These are phyloP conservation scores for Alouatta palliata DNA, from an alignment of 2,113 vertebrate species.

Conservation along the genomic window DNA sequence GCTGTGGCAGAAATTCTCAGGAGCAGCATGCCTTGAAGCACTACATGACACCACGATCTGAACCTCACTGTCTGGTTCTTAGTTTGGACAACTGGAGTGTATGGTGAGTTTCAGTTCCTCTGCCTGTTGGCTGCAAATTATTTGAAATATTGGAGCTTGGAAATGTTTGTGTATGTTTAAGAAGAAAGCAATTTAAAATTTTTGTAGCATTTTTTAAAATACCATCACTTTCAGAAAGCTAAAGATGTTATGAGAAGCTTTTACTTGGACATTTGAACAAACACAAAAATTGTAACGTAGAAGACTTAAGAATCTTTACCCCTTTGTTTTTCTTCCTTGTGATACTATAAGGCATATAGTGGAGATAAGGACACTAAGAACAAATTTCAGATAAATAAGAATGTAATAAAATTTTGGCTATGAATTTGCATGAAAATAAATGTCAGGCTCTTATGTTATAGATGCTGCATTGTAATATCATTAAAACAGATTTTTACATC, in stretches of 20 bases:
- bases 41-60: constrained; percentile 91
- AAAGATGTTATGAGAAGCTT: neutral
- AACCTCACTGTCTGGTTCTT: constrained; percentile 94
- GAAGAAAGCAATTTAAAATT: neutral
- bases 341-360: neutral
- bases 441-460: neutral
- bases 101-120: constrained; percentile 88
- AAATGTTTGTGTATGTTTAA: neutral
- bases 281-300: neutral
- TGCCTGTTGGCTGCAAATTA: neutral
- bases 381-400: constrained; percentile 18
- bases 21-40: constrained; percentile 94
- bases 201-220: neutral
- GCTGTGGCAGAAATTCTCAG: constrained; percentile 91
- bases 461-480: constrained; percentile 5
- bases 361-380: neutral
- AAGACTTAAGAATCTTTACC: neutral
- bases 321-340: neutral
- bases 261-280: neutral
- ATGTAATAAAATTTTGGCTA: neutral
- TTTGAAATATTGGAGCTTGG: neutral
- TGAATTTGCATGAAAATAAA: neutral
- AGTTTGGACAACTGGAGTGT: constrained; percentile 93
- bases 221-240: neutral
- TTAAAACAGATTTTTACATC: neutral